Conservation (phyloP, 1,140 invertebrate species). For the Neodiprion fabricii region DNA sequence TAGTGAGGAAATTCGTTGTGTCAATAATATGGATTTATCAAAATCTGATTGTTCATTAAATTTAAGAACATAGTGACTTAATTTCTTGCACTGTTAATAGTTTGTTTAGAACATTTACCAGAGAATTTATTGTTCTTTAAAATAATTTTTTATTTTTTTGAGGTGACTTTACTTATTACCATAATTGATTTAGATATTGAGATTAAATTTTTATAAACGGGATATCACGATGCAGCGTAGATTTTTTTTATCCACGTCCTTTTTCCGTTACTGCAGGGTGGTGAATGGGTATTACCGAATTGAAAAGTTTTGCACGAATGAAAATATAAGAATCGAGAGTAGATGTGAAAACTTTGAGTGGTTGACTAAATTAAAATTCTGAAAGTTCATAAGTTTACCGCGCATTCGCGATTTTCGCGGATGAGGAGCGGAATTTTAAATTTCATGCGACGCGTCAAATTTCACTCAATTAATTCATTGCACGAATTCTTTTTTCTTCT, state of each 20-base stretch:
- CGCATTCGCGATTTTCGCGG: background rate
- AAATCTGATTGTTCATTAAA: too few species aligned
- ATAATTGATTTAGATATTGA: background rate
- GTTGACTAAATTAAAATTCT: slow-evolving; percentile 1
- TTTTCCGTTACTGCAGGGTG: background rate
- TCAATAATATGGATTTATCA: too few species aligned
- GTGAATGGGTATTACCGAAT: too few species aligned
- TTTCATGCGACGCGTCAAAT: background rate
- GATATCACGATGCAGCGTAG: background rate
- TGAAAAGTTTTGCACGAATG: too few species aligned
- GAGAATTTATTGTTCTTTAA: too few species aligned
- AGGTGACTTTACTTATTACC: too few species aligned
- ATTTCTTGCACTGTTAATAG: too few species aligned
- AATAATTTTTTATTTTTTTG: too few species aligned
- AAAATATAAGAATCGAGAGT: too few species aligned
- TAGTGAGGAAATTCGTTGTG: background rate
- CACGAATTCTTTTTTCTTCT: background rate
- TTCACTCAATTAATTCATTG: background rate
- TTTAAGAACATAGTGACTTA: too few species aligned
- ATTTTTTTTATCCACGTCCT: background rate
- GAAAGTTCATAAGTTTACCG: background rate
- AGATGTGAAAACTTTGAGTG: background rate
- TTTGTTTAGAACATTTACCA: too few species aligned
- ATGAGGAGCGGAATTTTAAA: background rate
- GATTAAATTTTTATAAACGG: background rate